phyloP scores from a whole-genome alignment of 1,140 invertebrate species.

The Pollicipes pollicipes region DNA sequence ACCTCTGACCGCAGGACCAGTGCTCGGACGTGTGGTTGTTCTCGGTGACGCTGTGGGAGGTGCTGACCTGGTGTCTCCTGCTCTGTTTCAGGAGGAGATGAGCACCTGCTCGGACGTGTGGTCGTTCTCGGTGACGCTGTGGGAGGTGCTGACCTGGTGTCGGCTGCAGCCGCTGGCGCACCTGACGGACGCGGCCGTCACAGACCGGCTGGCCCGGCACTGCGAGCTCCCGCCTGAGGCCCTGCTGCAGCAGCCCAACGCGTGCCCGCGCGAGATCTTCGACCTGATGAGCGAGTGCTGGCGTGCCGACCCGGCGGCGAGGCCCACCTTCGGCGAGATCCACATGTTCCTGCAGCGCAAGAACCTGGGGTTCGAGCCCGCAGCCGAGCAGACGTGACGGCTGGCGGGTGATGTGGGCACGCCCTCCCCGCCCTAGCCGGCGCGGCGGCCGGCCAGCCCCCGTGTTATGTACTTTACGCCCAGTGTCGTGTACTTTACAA shows the following conservation, averaged over 20 bases:
- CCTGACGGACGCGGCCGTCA: background rate
- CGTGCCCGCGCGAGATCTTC: slow-evolving; percentile 87
- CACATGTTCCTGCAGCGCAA: too few species aligned
- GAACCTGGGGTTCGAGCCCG: too few species aligned
- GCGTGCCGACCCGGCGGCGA: slow-evolving; percentile 70
- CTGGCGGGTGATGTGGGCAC: too few species aligned
- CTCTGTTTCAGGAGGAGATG: background rate
- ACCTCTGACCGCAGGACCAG: too few species aligned
- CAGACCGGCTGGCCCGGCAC: background rate
- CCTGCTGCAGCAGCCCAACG: slow-evolving; percentile 69
- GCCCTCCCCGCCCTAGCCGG: too few species aligned
- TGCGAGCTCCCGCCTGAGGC: too few species aligned
- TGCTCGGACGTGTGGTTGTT: too few species aligned
- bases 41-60: too few species aligned
- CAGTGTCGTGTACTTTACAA: too few species aligned
- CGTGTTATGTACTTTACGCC: too few species aligned
- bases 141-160: slow-evolving; percentile 34
- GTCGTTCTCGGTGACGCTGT: slow-evolving; percentile 32
- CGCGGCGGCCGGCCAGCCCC: too few species aligned
- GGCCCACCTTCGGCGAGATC: slow-evolving; percentile 41
- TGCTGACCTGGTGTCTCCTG: background rate
- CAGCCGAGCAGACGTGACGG: too few species aligned
- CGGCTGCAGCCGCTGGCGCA: background rate
- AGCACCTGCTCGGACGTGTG: slow-evolving; percentile 28
- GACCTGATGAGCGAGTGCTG: slow-evolving; percentile 86